Base-by-base conservation (phyloP, 2,797 vertebrate genomes). In the Notolabrus celidotus region DNA sequence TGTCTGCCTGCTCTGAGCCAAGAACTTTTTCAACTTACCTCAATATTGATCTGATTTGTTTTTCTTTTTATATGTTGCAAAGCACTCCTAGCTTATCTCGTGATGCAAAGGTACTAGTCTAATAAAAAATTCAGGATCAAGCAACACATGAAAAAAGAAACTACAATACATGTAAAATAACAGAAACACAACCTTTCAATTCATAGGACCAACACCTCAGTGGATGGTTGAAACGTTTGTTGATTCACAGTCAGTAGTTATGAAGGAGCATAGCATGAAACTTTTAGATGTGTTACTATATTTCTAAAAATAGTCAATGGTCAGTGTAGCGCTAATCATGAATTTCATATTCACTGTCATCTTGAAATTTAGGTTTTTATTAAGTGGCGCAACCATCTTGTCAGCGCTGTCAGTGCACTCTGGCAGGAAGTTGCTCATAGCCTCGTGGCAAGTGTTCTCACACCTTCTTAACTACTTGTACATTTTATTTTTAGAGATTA, bases 351-450 rank as follows among this genome's bases (percentile, higher is more conserved):
- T 60, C 22, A 65, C 23, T 34, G 6, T 36, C 17, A 29, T 15
- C 22, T n/a, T 10, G 53, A 11, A 27, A 11, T 11, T 23, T 1
- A 0, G 16, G 14, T 33, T 54, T 15, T 29, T 0, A 58, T 47
- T 9, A 19, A 22, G 57, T n/a, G 17, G 12, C 15, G 9, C 39
- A 29, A 27, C n/a, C 12, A 1, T 33, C 56, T 25, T 43, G 41
- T 57, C 25, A 8, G 39, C 23, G 33, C 3, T 33, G 7, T 67
- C 16, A 16, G 43, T 5, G 8, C 10, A 17, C 16, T 7, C 22
- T 3, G 42, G 56, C 53, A 61, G 81, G 60, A 77, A 68, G 63
- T 41, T 42, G 31, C 25, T 14, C 1, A 53, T 41, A 29, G 2
- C 39, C 43, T 33, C 60, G 69, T 71, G 59, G 54, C 20, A 10